phyloP scores from a whole-genome alignment of 2,797 vertebrate species.

The Rhincodon typus region DNA sequence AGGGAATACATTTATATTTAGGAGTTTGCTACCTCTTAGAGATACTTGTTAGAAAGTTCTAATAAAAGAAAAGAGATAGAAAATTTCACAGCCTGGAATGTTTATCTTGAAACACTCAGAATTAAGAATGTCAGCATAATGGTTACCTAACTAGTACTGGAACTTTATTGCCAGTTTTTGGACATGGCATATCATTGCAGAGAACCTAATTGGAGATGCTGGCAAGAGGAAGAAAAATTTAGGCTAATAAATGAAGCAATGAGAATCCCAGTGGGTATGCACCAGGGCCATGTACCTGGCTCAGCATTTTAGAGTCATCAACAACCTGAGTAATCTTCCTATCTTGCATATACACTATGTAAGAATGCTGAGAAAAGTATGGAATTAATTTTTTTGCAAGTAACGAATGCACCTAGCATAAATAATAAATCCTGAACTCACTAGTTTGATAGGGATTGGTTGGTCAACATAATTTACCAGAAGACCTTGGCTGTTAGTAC shows the following conservation, averaged over 20 bases:
- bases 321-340: not conserved
- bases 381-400: not conserved
- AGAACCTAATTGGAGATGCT: not conserved
- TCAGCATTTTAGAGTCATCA: not conserved
- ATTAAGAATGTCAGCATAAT: not conserved
- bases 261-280: not conserved
- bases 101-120: conserved; percentile 3
- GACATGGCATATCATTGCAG: not conserved
- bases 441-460: not conserved
- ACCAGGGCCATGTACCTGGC: not conserved
- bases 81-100: not conserved
- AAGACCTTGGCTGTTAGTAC: not conserved
- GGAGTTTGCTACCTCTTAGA: not conserved
- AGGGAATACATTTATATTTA: conserved; percentile 12
- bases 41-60: not conserved
- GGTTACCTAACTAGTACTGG: not conserved
- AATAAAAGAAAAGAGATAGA: not conserved
- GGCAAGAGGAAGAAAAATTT: not conserved
- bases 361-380: not conserved
- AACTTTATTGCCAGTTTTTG: not conserved
- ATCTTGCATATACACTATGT: not conserved
- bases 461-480: not conserved
- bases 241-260: not conserved
- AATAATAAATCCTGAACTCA: not conserved
- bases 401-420: not conserved